phyloP scores from a whole-genome alignment of 2,888 invertebrate species.

The Augiades crinisus region DNA sequence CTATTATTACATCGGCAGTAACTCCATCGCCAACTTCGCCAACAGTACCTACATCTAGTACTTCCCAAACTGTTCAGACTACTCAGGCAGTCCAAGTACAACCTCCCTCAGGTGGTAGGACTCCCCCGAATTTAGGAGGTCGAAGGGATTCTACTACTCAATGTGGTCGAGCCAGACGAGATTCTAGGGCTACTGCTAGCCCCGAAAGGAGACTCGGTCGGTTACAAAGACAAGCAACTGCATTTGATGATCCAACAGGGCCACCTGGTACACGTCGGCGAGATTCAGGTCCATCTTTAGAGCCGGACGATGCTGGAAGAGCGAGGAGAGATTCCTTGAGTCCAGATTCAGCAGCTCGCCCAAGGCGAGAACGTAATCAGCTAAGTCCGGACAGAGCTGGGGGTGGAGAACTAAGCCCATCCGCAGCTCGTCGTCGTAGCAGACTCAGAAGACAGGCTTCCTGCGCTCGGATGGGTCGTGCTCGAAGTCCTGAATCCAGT shows the following conservation, averaged over 20 bases:
- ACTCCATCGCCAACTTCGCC: slow-evolving; percentile 92
- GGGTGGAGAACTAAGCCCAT: slow-evolving; percentile 90
- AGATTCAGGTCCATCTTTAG: slow-evolving; percentile 92
- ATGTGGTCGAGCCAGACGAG: slow-evolving; percentile 85
- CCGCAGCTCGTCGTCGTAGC: slow-evolving; percentile 85
- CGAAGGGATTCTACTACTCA: slow-evolving; percentile 93
- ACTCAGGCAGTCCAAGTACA: slow-evolving; percentile 47
- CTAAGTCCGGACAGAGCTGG: slow-evolving; percentile 90
- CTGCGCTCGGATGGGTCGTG: slow-evolving; percentile 82
- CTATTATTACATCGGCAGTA: slow-evolving; percentile 91
- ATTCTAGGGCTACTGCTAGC: slow-evolving; percentile 84
- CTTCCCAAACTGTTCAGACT: slow-evolving; percentile 52
- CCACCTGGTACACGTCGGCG: slow-evolving; percentile 86
- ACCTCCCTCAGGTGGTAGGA: slow-evolving; percentile 58
- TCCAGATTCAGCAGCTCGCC: slow-evolving; percentile 92
- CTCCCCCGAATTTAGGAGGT: slow-evolving; percentile 76
- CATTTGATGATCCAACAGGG: slow-evolving; percentile 91
- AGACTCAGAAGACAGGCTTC: slow-evolving; percentile 90
- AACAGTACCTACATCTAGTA: slow-evolving; percentile 63
- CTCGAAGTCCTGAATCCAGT: slow-evolving; percentile 86
- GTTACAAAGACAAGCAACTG: slow-evolving; percentile 92
- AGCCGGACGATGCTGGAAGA: slow-evolving; percentile 90
- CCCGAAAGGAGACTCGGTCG: slow-evolving; percentile 86
- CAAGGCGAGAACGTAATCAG: slow-evolving; percentile 89
- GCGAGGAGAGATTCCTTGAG: slow-evolving; percentile 93